phyloP scores from a whole-genome alignment of 2,888 invertebrate genomes.

The Celastrina argiolus region DNA sequence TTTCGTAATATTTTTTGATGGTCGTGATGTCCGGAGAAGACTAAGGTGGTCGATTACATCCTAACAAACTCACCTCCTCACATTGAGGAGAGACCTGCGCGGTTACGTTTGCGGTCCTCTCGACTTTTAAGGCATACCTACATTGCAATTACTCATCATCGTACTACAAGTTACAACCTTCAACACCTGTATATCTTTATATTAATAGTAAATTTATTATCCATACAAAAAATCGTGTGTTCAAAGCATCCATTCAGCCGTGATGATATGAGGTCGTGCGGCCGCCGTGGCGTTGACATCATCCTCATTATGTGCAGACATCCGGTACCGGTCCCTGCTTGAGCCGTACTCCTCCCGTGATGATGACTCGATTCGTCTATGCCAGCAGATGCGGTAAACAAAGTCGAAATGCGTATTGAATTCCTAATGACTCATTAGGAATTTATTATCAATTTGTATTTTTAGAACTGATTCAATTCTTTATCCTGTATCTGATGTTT shows the following conservation, averaged over 20 bases:
- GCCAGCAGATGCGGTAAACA: constrained; percentile 5
- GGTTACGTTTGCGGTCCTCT: neutral
- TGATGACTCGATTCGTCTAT: constrained; percentile 8
- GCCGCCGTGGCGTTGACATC: constrained; percentile 69
- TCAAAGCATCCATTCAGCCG: constrained; percentile 28
- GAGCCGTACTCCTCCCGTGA: neutral
- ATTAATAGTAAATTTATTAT: constrained; percentile 16
- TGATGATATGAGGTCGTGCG: constrained; percentile 36
- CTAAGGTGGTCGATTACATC: no score
- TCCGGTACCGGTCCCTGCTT: constrained; percentile 53
- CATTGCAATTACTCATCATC: constrained; percentile 4
- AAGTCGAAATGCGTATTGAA: constrained; percentile 2
- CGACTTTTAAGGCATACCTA: neutral
- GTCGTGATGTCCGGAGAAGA: no score
- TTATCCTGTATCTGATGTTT: constrained; percentile 11
- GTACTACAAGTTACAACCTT: constrained; percentile 11
- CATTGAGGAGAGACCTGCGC: neutral
- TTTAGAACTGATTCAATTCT: neutral
- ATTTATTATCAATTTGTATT: constrained; percentile 4
- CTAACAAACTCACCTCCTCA: no score
- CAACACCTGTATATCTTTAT: neutral
- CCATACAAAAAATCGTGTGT: constrained; percentile 25
- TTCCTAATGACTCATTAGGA: constrained; percentile 18
- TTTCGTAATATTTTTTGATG: no score
- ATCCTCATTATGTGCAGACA: constrained; percentile 52